Evolutionary conservation across 2,113 vertebrate genomes (phyloP), one percentile per base, ranked within the genome.

Genomic region (Oreocharis arfaki): DNA sequence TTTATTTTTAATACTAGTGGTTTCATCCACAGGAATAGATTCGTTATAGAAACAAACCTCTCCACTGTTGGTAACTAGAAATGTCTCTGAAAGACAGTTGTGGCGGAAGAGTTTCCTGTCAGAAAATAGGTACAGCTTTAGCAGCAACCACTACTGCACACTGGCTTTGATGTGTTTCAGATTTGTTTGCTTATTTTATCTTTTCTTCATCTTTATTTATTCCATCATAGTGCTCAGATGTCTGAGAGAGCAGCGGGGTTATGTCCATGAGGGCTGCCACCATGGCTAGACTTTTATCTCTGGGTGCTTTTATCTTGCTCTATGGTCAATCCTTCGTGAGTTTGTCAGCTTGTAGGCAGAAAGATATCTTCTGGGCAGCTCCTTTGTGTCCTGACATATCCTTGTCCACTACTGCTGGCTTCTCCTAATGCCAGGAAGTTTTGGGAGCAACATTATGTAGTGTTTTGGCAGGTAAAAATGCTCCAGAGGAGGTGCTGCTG

Each of bases 71-170:
- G 49, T 75, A 92, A 93, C 41, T 60, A 95, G 57, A 92, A 96
- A 65, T 4, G 14, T 9, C 55, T 57, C 69, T 84, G 37, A 96
- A 90, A 73, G 44, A 32, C 73, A 63, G 27, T 89, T 71, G 52
- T 81, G 44, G 39, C 20, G 37, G 93, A 93, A 94, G 60, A 75
- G 52, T n/a, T 93, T 96, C 92, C 96, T 96, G 88, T 69, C 85
- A 95, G 33, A 92, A 95, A 93, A 94, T 60, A 88, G 79, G 83
- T 85, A 64, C 52, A 37, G 33, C 28, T 88, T 87, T 63, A 84
- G n/a, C 68, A 78, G 56, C 22, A 92, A 60, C n/a, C 37, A 41
- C 47, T 41, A 32, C 30, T 41, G 60, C 23, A 68, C 57, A 7
- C 26, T 41, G 63, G 18, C 83, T 95, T 94, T 95, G 90, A 96